A percentile compares a stretch with the other conserved stretches of the same genome.
Evolutionary conservation across 2,113 vertebrate species (phyloP).

Genomic region (Sapayoa aenigma): DNA sequence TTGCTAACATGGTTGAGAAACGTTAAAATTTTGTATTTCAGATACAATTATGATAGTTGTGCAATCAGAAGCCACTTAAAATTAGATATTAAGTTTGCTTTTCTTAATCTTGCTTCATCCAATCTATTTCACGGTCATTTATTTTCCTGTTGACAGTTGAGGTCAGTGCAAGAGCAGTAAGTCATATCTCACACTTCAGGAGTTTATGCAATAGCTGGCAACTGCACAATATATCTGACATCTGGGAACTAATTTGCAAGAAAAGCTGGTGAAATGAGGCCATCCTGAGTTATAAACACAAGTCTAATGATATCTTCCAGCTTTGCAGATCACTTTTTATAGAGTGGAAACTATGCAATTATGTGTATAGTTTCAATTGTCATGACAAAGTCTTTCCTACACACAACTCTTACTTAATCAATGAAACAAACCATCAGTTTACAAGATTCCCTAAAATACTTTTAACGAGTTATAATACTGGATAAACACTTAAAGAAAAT

Average conservation of each 20-base stretch:
- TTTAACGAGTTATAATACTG: neutral
- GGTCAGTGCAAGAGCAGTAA: conserved; percentile 43
- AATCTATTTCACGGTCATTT: conserved; percentile 7
- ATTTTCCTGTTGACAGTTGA: conserved; percentile 46
- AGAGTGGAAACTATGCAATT: conserved; percentile 40
- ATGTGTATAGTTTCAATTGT: conserved; percentile 23
- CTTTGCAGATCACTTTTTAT: conserved; percentile 27
- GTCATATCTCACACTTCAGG: conserved; percentile 31
- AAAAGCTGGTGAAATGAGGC: conserved; percentile 42
- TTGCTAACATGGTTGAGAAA: neutral
- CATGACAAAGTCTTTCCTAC: conserved; percentile 48
- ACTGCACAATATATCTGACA: conserved; percentile 14
- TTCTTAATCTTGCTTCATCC: conserved; percentile 26
- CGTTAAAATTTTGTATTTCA: neutral
- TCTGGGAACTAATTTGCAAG: conserved; percentile 59
- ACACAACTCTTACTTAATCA: neutral
- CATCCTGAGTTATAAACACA: conserved; percentile 57
- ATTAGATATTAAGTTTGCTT: conserved; percentile 5
- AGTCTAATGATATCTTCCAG: conserved; percentile 53
- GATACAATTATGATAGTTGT: neutral
- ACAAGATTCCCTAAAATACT: neutral
- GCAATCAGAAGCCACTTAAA: neutral
- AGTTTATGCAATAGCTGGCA: conserved; percentile 56
- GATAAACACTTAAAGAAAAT: neutral
- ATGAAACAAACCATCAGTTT: conserved; percentile 21